Evolutionary conservation across 2,888 invertebrate genomes (phyloP), one percentile per base, ranked within the genome.

Genomic region (Drosophila percnosoma): DNA sequence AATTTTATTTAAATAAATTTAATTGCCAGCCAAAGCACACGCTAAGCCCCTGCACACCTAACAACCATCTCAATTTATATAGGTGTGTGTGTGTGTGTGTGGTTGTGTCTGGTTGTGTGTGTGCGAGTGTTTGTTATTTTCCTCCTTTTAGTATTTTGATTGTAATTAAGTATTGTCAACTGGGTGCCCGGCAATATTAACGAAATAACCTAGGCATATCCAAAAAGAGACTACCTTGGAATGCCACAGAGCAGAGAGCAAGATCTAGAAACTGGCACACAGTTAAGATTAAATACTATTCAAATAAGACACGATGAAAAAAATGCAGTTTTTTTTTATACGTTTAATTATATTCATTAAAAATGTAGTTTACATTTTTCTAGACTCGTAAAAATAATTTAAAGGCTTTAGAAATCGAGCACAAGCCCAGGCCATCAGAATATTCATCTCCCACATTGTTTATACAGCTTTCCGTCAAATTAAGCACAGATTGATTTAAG

Each of bases 1-100:
- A 80, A 83, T 87, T 89, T 87, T 82, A 84, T 84, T 90, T 84
- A 82, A 90, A 91, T 91, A 89, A 87, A 91, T 90, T 83, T 90
- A 90, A 90, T 90, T 90, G 90, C 89, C 87, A 90, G 86, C 77
- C 76, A 79, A 73, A 78, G 80, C 73, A 71, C 71, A 78, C 55
- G 67, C 73, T 68, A 53, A 71, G 45, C 71, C 74, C 68, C 71
- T 49, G 36, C 66, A 57, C 69, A 49, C 61, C 62, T 15, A 24
- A 58, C 38, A 63, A 54, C 73, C 33, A 68, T 62, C 62, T 34
- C 31, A 59, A 42, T n/a, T 15, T 48, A 49, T 38, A 13, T 38
- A 4, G 52, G 33, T 49, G 8, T 54, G 18, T 64, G 49, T 66
- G 18, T 64, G n/a, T 63, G 45, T 71, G 38, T 55, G 51, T 61